These are phyloP conservation scores for Ascaphus truei DNA, from an alignment of 2,113 vertebrate species.

Conservation along the genomic window DNA sequence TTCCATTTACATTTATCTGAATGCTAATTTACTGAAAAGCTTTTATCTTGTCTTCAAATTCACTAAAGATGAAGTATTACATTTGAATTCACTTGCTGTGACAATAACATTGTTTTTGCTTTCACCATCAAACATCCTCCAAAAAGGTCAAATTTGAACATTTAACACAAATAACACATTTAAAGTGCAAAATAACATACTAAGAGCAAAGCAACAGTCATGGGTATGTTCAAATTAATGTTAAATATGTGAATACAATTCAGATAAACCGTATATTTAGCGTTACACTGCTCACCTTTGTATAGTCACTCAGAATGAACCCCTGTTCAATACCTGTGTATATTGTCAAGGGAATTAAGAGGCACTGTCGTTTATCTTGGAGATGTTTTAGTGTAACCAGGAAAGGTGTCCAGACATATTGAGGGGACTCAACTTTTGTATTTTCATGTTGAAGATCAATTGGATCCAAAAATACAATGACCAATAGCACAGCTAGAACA, in stretches of 20 bases:
- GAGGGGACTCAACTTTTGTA: slow-evolving; percentile 42
- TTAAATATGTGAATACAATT: background rate
- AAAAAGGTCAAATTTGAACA: too few relatives aligned
- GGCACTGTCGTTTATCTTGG: slow-evolving; percentile 72
- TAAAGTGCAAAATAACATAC: too few relatives aligned
- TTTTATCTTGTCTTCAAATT: too few relatives aligned
- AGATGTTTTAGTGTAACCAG: slow-evolving; percentile 80
- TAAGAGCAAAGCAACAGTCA: too few relatives aligned
- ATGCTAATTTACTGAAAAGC: too few relatives aligned
- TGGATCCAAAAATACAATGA: slow-evolving; percentile 76
- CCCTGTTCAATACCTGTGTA: slow-evolving; percentile 91
- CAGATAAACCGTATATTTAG: background rate
- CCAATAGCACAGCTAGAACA: slow-evolving; percentile 74
- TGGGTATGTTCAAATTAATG: too few relatives aligned
- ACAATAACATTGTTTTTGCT: too few relatives aligned
- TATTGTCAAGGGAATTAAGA: slow-evolving; percentile 82
- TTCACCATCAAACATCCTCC: too few relatives aligned
- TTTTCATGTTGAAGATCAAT: slow-evolving; percentile 50
- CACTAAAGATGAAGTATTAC: too few relatives aligned
- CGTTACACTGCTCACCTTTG: slow-evolving; percentile 63
- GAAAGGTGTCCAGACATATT: slow-evolving; percentile 66
- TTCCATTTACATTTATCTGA: too few relatives aligned
- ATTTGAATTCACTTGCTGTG: too few relatives aligned
- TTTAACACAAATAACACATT: too few relatives aligned
- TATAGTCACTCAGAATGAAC: slow-evolving; percentile 89